Evolutionary conservation across 2,888 invertebrate species (phyloP).

Genomic region (Standfussiana lucernea): DNA sequence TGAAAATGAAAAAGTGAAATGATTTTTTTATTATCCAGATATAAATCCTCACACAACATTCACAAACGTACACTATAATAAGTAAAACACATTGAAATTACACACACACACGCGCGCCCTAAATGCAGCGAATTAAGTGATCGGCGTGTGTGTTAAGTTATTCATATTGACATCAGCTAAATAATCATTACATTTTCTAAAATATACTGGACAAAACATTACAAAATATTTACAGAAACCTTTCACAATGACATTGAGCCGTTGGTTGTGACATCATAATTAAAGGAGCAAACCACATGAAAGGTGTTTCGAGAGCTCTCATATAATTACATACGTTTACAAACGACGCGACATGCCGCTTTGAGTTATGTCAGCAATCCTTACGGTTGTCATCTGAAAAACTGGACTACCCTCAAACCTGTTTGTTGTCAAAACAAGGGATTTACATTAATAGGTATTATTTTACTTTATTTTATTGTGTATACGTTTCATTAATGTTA

Average conservation of each 20-base stretch:
- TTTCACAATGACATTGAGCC: slow-evolving; percentile 31
- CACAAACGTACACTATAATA: too few relatives aligned
- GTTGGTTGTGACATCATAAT: slow-evolving; percentile 39
- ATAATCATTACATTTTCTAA: neutral
- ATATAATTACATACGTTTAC: slow-evolving; percentile 58
- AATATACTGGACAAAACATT: slow-evolving; percentile 2
- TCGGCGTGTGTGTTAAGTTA: too few relatives aligned
- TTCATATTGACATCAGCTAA: neutral
- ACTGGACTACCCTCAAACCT: slow-evolving; percentile 7
- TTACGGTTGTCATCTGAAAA: slow-evolving; percentile 16
- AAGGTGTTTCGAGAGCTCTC: slow-evolving; percentile 50
- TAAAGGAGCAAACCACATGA: slow-evolving; percentile 62
- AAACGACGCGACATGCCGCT: slow-evolving; percentile 29
- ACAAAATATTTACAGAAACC: slow-evolving; percentile 23
- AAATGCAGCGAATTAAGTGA: too few relatives aligned
- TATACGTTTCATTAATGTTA: too few relatives aligned
- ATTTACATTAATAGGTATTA: too few relatives aligned
- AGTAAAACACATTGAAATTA: too few relatives aligned
- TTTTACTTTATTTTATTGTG: too few relatives aligned
- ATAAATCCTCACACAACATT: too few relatives aligned
- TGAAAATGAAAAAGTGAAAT: too few relatives aligned
- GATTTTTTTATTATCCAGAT: too few relatives aligned
- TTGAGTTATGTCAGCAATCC: slow-evolving; percentile 50
- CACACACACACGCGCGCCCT: too few relatives aligned
- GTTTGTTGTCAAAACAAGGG: slow-evolving; percentile 24